These are phyloP conservation scores for Magallana ariakensis DNA, from an alignment of 1,140 invertebrate species.

Conservation along the genomic window DNA sequence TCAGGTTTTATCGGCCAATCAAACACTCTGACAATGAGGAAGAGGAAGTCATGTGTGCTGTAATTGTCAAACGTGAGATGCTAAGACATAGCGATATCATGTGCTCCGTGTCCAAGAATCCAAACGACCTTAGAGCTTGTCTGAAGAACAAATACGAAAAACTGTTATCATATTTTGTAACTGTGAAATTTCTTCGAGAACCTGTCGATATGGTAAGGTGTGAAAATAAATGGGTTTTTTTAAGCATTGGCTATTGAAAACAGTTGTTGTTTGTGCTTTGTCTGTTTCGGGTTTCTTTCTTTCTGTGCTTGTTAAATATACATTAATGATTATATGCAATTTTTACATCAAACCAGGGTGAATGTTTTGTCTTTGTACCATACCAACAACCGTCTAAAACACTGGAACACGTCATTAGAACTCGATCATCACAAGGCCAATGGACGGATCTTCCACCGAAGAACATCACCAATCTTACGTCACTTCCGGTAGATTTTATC, in stretches of 20 bases:
- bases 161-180: background rate
- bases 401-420: background rate
- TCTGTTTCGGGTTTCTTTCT: background rate
- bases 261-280: no score
- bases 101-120: background rate
- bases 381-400: background rate
- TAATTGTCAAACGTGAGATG: conserved; percentile 7
- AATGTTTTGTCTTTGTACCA: conserved; percentile 16
- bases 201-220: background rate
- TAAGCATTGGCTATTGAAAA: background rate
- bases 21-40: background rate
- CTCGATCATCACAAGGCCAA: background rate
- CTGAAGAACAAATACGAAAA: background rate
- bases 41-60: background rate
- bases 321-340: background rate
- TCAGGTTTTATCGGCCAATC: background rate
- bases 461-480: background rate
- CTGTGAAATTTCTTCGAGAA: background rate
- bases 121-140: background rate
- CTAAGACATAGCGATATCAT: background rate
- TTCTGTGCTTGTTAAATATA: background rate
- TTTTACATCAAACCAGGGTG: background rate
- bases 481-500: background rate
- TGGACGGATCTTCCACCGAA: background rate
- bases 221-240: background rate